These are phyloP conservation scores for Meiosimyza platycephala DNA, from an alignment of 2,888 invertebrate genomes.

Conservation along the genomic window DNA sequence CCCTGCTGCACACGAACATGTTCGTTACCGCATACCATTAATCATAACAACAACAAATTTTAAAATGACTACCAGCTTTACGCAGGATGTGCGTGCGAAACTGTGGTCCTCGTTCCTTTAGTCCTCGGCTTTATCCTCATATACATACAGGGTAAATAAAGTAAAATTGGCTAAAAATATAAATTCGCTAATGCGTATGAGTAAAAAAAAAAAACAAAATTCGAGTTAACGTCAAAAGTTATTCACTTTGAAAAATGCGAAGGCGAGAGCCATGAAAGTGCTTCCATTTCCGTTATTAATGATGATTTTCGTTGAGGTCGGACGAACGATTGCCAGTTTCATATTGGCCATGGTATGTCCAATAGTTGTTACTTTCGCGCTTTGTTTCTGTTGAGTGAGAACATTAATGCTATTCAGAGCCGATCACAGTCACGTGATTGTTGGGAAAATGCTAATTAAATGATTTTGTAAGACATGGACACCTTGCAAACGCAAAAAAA, in stretches of 20 bases:
- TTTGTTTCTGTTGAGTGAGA: constrained; percentile 9
- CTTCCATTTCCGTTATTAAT: constrained; percentile 36
- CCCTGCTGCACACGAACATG: no score
- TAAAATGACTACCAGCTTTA: no score
- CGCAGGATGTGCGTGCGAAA: no score
- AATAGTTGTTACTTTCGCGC: background rate
- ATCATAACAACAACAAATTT: no score
- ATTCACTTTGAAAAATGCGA: constrained; percentile 15
- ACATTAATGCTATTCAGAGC: background rate
- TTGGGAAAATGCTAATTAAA: constrained; percentile 34
- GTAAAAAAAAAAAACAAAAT: background rate
- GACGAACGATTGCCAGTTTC: background rate
- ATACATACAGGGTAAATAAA: background rate
- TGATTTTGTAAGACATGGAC: constrained; percentile 26
- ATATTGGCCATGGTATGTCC: background rate
- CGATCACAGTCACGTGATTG: constrained; percentile 26
- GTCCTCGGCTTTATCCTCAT: background rate
- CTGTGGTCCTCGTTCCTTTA: no score
- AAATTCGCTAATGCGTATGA: background rate
- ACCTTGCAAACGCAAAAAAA: background rate
- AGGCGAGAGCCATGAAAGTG: constrained; percentile 31
- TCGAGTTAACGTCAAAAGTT: constrained; percentile 6
- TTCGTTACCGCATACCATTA: no score
- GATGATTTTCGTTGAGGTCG: constrained; percentile 33
- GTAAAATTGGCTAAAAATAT: no score